Conservation (phyloP, 1,140 invertebrate genomes). For the Diuraphis noxia region DNA sequence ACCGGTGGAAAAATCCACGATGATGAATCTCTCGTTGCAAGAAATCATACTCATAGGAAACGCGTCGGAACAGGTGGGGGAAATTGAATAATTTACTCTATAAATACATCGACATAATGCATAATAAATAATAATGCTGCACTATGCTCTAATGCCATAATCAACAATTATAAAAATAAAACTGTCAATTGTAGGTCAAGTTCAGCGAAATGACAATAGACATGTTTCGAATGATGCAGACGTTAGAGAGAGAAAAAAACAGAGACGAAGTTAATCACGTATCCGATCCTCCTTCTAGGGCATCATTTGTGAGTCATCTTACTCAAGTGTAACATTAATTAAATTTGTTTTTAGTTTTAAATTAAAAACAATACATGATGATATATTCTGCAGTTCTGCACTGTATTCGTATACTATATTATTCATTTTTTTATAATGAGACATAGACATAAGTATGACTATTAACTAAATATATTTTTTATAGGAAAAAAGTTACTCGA, state of each 20-base stretch:
- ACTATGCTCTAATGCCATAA: background rate
- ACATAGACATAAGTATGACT: too few species aligned
- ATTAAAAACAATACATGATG: background rate
- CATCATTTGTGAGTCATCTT: conserved; percentile 64
- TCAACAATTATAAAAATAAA: background rate
- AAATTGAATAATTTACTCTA: background rate
- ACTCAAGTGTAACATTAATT: background rate
- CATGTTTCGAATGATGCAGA: conserved; percentile 97
- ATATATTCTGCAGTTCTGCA: background rate
- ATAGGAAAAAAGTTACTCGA: conserved; percentile 59
- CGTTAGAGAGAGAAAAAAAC: conserved; percentile 82
- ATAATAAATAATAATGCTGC: background rate
- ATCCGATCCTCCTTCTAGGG: conserved; percentile 79
- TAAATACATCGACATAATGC: background rate
- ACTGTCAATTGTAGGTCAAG: conserved; percentile 71
- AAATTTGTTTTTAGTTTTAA: background rate
- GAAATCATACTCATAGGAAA: conserved; percentile 95
- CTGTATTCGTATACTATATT: background rate
- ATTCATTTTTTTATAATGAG: too few species aligned
- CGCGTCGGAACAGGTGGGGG: conserved; percentile 78
- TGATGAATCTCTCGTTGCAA: conserved; percentile 85
- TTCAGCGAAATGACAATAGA: conserved; percentile 97
- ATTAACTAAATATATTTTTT: conserved; percentile 53
- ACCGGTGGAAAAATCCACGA: conserved; percentile 81
- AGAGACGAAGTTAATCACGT: conserved; percentile 81